Conservation (phyloP, 1,140 invertebrate species). For the Arctopsyche grandis region DNA sequence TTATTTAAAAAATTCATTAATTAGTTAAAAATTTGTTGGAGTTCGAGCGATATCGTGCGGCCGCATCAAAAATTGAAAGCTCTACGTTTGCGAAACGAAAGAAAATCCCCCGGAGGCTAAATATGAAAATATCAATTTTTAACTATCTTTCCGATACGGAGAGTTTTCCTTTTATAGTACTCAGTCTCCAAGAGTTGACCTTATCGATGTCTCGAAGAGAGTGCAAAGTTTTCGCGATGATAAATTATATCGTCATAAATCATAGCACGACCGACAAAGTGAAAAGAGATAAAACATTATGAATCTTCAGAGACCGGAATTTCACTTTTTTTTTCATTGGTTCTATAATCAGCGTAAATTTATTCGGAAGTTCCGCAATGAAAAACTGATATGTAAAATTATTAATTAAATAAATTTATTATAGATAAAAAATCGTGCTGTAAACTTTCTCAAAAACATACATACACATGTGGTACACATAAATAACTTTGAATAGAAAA, state of each 20-base stretch:
- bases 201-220: constrained; percentile 14
- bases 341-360: too few species aligned
- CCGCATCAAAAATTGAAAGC: neutral
- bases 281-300: constrained; percentile 41
- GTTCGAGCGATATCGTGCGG: neutral
- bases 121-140: constrained; percentile 35
- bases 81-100: neutral
- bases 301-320: neutral
- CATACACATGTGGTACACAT: too few species aligned
- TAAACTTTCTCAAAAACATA: too few species aligned
- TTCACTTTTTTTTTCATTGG: constrained; percentile 6
- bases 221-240: constrained; percentile 35
- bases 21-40: neutral
- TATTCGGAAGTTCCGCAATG: too few species aligned
- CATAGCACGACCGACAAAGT: constrained; percentile 41
- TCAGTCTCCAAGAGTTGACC: neutral
- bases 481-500: too few species aligned
- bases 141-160: neutral
- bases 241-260: constrained; percentile 47
- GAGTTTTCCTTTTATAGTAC: too few species aligned
- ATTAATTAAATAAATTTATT: too few species aligned
- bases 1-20: neutral
- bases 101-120: neutral
- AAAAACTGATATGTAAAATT: too few species aligned
- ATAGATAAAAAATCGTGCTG: too few species aligned